A percentile compares a stretch with the other conserved stretches of the same genome.
phyloP scores from a whole-genome alignment of 2,113 vertebrate genomes.

The Daphoenositta chrysoptera region DNA sequence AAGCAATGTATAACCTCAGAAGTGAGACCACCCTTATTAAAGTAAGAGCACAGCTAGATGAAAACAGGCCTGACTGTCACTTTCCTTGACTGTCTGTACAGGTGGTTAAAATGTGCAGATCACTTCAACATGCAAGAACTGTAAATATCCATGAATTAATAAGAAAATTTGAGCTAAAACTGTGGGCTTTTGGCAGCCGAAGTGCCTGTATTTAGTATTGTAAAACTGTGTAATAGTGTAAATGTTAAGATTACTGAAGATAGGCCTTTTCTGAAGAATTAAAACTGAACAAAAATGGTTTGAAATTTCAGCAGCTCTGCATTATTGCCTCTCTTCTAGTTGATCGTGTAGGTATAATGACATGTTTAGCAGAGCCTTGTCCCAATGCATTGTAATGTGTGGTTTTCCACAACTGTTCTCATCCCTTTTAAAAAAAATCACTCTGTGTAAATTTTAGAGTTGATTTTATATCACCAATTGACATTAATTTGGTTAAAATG shows the following conservation, averaged over 20 bases:
- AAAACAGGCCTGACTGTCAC: background rate
- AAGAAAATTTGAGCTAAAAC: background rate
- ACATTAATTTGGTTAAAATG: background rate
- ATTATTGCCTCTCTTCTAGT: background rate
- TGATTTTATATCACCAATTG: background rate
- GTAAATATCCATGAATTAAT: background rate
- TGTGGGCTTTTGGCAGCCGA: background rate
- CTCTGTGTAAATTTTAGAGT: background rate
- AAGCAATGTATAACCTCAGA: background rate
- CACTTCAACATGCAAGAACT: background rate
- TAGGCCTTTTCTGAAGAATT: background rate
- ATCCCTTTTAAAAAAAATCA: background rate
- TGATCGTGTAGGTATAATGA: background rate
- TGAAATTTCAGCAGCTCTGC: background rate
- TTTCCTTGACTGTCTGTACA: background rate
- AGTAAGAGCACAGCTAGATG: background rate
- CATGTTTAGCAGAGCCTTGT: background rate
- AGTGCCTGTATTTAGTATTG: background rate
- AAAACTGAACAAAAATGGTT: background rate
- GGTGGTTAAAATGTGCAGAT: background rate
- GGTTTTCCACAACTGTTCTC: background rate
- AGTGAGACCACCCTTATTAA: background rate
- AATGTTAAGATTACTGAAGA: background rate
- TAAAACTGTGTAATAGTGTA: background rate
- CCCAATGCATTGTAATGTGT: background rate